Base-by-base conservation (phyloP, 92 coral and sea anemone genomes). In the Umimayanthus kanabou region DNA sequence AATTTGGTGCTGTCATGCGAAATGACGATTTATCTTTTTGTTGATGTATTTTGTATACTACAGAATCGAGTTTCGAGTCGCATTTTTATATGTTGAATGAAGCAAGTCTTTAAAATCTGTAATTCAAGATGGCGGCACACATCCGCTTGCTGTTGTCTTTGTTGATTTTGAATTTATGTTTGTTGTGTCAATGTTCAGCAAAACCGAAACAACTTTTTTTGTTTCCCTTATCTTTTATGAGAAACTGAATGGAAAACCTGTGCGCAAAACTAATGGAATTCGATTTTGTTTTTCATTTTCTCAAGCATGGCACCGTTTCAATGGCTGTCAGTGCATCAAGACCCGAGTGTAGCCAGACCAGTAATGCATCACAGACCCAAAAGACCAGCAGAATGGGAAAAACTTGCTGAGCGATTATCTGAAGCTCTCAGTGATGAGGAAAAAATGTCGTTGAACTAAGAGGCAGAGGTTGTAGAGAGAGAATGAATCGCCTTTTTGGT, bases 301-400 rank as follows among this genome's bases (percentile, higher is more conserved):
- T 70, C 40, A 70, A 70, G 39, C 40, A 72, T 85, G 84, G 10
- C 84, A 11, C 42, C 43, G 7, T 80, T 80, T 80, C 84, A 26
- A 3, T 80, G 84, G 84, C 84, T 70, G 1, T 4, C 8, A 22
- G 85, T 25, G 9, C 53, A 79, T 13, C 53, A 85, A 9, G 89
- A 85, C 39, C 14, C 74, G 66, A 23, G 43, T 65, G 25, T 76
- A 14, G 84, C 89, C 8, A 86, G 43, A 57, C 58, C 77, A 86
- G 84, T 86, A 37, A 72, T 45, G 50, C 29, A 43, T 61, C 73
- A 47, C 61, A 86, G 71, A 39, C 89, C 84, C 58, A 45, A 86
- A 23, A 53, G 8, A 16, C 81, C 81, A 23, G 0, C 89, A 26
- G 77, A 86, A 13, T 77, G 89, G 89, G 89, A 86, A 45, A 76